Evolutionary conservation across 2,888 invertebrate species (phyloP).

Genomic region (Melipona beecheii): DNA sequence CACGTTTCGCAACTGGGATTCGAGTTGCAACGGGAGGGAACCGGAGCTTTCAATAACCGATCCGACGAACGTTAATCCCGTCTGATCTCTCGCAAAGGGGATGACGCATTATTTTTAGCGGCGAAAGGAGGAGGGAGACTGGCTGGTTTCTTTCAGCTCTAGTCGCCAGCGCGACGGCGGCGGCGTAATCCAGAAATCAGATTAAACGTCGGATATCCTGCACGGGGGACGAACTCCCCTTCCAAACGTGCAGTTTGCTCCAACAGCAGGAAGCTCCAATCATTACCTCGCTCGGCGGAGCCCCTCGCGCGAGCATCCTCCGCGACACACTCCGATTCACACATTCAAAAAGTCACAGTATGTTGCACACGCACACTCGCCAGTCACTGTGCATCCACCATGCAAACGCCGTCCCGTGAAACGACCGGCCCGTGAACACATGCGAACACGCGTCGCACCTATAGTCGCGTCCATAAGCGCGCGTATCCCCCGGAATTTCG

Average conservation of each 20-base stretch:
- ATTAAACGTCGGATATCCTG: constrained; percentile 84
- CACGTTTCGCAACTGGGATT: too few relatives aligned
- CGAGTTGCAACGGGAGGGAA: not conserved
- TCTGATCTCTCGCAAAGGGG: constrained; percentile 19
- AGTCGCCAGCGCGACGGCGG: constrained; percentile 60
- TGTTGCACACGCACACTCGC: constrained; percentile 55
- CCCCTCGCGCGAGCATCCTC: constrained; percentile 79
- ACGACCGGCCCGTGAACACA: constrained; percentile 20
- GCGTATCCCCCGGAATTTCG: not conserved
- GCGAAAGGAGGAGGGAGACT: constrained; percentile 23
- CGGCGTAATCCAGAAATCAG: constrained; percentile 83
- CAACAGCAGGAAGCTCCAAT: constrained; percentile 82
- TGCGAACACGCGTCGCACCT: not conserved
- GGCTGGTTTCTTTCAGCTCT: constrained; percentile 75
- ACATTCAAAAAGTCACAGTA: constrained; percentile 72
- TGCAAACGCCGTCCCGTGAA: constrained; percentile 40
- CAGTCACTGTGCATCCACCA: constrained; percentile 55
- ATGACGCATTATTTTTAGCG: constrained; percentile 52
- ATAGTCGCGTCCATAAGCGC: too few relatives aligned
- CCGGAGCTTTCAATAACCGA: constrained; percentile 1
- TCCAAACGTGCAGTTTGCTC: constrained; percentile 71
- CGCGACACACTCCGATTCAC: constrained; percentile 81
- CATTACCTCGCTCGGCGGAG: constrained; percentile 79
- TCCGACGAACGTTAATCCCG: constrained; percentile 14
- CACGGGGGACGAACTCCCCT: constrained; percentile 76